Evolutionary conservation across 1,140 invertebrate species (phyloP).

Genomic region (fruit fly (Drosophila melanogaster)): Release_6_plus_ISO1_MT NT_033777.3:17407001-17407500

Average conservation of each 20-base stretch:
- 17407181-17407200: slow-evolving; percentile 19
- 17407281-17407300: neutral
- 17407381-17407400: neutral
- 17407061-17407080: slow-evolving; percentile 3
- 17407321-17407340: slow-evolving; percentile 1
- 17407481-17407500: too few species aligned
- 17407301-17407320: neutral
- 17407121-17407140: neutral
- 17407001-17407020: slow-evolving; percentile 17
- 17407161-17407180: slow-evolving; percentile 13
- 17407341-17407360: neutral
- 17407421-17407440: neutral
- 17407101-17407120: slow-evolving; percentile 33
- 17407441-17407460: neutral
- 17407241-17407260: slow-evolving; percentile 2
- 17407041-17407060: neutral
- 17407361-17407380: slow-evolving; percentile 20
- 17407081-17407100: slow-evolving; percentile 3
- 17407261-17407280: slow-evolving; percentile 8
- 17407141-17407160: slow-evolving; percentile 27
- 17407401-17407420: neutral
- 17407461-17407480: neutral
- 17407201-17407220: slow-evolving; percentile 4
- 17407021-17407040: neutral
- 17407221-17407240: too few species aligned